Percentiles rank a stretch among this genome's conserved stretches.
Evolutionary conservation across 2,797 vertebrate species (phyloP).

Genomic region (Enoplosus armatus): DNA sequence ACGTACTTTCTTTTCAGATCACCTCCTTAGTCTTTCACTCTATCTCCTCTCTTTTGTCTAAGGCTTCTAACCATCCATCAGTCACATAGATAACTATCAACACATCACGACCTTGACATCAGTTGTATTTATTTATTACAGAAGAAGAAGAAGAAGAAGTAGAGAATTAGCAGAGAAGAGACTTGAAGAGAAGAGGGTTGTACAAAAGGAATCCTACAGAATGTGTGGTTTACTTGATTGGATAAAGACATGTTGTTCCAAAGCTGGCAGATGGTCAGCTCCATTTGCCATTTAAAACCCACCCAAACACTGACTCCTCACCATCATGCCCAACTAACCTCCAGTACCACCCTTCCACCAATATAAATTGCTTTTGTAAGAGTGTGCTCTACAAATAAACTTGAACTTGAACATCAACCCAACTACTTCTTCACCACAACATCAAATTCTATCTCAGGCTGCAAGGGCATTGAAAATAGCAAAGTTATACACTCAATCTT

Average conservation of each 20-base stretch:
- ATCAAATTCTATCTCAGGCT: neutral
- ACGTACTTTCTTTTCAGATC: slow-evolving; percentile 13
- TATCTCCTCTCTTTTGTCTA: slow-evolving; percentile 11
- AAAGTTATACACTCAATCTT: no score
- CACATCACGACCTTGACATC: neutral
- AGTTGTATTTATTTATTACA: neutral
- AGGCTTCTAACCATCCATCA: neutral
- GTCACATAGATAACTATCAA: neutral
- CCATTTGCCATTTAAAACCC: slow-evolving; percentile 23
- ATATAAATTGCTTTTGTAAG: slow-evolving; percentile 12
- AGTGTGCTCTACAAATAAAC: slow-evolving; percentile 10
- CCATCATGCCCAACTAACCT: slow-evolving; percentile 7
- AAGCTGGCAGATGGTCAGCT: slow-evolving; percentile 6
- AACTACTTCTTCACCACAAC: neutral
- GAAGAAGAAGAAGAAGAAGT: neutral
- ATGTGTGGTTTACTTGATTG: slow-evolving; percentile 14
- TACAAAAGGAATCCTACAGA: neutral
- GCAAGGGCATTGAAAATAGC: neutral
- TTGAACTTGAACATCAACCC: neutral
- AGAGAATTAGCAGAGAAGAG: no score
- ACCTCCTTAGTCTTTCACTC: slow-evolving; percentile 22
- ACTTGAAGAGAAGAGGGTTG: neutral
- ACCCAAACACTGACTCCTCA: neutral
- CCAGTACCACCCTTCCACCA: slow-evolving; percentile 17
- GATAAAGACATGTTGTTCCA: slow-evolving; percentile 8